Conservation (phyloP, 2,113 vertebrate genomes). For the Siniperca knerii region DNA sequence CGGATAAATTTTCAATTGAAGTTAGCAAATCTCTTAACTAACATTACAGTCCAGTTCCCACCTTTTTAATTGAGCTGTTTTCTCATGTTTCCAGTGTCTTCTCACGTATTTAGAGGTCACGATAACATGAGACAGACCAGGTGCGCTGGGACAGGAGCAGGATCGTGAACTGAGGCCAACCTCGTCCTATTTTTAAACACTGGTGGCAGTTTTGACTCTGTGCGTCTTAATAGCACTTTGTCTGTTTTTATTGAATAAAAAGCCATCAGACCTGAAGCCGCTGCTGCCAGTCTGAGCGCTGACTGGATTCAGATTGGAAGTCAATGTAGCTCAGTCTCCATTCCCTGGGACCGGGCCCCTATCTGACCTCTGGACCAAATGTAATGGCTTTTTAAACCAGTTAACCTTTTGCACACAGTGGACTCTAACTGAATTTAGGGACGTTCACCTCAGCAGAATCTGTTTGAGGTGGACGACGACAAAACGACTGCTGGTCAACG, state of each 20-base stretch:
- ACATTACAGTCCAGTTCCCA: no score
- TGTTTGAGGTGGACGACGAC: not conserved
- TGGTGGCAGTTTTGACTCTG: not conserved
- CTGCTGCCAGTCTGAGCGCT: not conserved
- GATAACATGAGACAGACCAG: not conserved
- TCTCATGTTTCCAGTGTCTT: no score
- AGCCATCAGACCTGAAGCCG: constrained; percentile 27
- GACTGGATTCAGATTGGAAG: constrained; percentile 49
- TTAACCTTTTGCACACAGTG: constrained; percentile 6
- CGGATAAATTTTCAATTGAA: no score
- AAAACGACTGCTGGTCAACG: not conserved
- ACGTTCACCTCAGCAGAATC: not conserved
- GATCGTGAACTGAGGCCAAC: not conserved
- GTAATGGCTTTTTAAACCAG: constrained; percentile 30
- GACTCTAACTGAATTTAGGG: not conserved
- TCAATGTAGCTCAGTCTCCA: not conserved
- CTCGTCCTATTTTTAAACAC: not conserved
- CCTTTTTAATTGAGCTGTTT: no score
- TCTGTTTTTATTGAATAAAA: constrained; percentile 37
- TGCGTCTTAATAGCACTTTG: not conserved
- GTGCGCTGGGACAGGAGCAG: not conserved
- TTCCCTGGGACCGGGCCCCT: not conserved
- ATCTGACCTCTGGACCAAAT: not conserved
- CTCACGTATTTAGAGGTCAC: no score
- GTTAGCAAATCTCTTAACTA: no score